phyloP scores from a whole-genome alignment of 2,888 invertebrate species.

The Dryomyza anilis region DNA sequence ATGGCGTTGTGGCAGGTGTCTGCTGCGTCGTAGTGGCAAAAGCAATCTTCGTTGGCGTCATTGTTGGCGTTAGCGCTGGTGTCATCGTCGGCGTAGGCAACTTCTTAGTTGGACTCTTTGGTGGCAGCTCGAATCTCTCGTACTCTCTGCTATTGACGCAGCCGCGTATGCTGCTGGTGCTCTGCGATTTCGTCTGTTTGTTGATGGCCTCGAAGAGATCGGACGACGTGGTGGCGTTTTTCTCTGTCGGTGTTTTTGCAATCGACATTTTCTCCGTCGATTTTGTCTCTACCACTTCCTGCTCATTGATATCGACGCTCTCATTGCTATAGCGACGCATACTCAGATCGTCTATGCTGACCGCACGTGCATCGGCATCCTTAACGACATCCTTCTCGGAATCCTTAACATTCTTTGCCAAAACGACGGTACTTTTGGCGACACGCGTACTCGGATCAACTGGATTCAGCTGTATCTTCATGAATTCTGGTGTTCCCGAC shows the following conservation, averaged over 20 bases:
- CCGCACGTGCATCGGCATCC: neutral
- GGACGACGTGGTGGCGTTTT: too few relatives aligned
- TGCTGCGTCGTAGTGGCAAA: neutral
- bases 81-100: constrained; percentile 27
- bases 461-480: constrained; percentile 73
- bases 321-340: constrained; percentile 61
- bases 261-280: constrained; percentile 32
- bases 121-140: constrained; percentile 32
- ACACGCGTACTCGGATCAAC: constrained; percentile 68
- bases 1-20: neutral
- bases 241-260: too few relatives aligned
- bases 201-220: constrained; percentile 38
- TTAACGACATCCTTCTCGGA: neutral
- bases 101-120: constrained; percentile 25
- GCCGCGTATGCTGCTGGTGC: constrained; percentile 40
- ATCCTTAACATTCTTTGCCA: constrained; percentile 65
- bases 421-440: constrained; percentile 67
- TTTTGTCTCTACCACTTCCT: constrained; percentile 31
- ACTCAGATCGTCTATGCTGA: constrained; percentile 50
- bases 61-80: neutral
- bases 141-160: constrained; percentile 36
- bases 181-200: constrained; percentile 43
- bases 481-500: constrained; percentile 72
- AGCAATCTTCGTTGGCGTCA: neutral
- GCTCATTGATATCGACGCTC: constrained; percentile 59